Evolutionary conservation across 1,140 invertebrate species (phyloP).

Genomic region (Drosophila kurseongensis): DNA sequence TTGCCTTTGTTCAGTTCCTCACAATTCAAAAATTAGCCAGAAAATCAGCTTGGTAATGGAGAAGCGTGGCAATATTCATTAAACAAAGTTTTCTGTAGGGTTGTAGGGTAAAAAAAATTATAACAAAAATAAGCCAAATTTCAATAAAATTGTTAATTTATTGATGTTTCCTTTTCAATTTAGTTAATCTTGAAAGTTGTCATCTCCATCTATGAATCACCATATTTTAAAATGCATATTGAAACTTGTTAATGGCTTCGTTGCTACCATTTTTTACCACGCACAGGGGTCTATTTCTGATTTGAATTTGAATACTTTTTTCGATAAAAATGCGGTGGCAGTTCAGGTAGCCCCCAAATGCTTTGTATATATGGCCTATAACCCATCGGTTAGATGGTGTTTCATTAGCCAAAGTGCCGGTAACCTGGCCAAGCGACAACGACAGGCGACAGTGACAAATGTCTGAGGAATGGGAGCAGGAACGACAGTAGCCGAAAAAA

Average conservation of each 20-base stretch:
- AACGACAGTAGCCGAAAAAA: conserved; percentile 31
- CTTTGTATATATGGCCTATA: conserved; percentile 44
- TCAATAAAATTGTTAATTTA: too few species aligned
- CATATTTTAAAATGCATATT: not conserved
- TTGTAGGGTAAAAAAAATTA: too few species aligned
- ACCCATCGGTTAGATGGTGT: conserved; percentile 37
- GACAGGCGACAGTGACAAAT: conserved; percentile 51
- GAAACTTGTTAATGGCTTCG: not conserved
- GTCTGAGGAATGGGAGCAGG: conserved; percentile 37
- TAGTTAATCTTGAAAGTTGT: not conserved
- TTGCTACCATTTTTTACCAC: not conserved
- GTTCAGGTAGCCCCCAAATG: conserved; percentile 26
- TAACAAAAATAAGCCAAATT: too few species aligned
- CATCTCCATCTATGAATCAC: conserved; percentile 2
- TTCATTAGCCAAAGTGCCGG: conserved; percentile 72
- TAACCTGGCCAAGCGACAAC: conserved; percentile 41
- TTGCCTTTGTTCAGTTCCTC: conserved; percentile 16
- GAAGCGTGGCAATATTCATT: not conserved
- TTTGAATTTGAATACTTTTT: conserved; percentile 3
- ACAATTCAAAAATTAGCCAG: conserved; percentile 4
- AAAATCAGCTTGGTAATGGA: not conserved
- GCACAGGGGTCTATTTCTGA: not conserved
- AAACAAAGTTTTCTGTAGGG: not conserved
- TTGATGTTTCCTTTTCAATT: too few species aligned
- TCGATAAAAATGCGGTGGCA: conserved; percentile 2